Base-by-base conservation (phyloP, 2,113 vertebrate genomes). In the Phrynosoma blainvillii region DNA sequence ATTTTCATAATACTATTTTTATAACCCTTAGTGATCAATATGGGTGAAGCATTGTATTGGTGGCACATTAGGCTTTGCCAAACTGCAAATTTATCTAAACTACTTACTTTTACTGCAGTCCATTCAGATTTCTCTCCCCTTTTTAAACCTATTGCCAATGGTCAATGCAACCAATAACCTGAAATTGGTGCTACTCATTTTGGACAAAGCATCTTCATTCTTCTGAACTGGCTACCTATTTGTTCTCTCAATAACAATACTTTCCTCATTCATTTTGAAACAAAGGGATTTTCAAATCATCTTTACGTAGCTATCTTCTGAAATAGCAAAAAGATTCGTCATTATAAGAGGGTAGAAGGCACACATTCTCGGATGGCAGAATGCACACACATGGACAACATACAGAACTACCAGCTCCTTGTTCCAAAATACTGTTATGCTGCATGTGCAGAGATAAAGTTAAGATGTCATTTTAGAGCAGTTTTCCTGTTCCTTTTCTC, bases 191-290 rank as follows among this genome's bases (percentile, higher is more conserved):
- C 25, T 65, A 32, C 42, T 75, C n/a, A 75, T 83, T 88, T 84
- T 70, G 12, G 83, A 70, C 47, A 56, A 77, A 30, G 62, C 74
- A 70, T 77, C 80, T 54, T 4, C 47, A 71, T 20, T 65, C 80
- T 89, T 68, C 59, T 76, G 42, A 81, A 85, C 25, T 75, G n/a
- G 40, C 42, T 89, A 80, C 20, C 21, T 82, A 59, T 20, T 25
- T 27, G 10, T 59, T 75, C 84, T 20, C 65, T 62, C n/a, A 5
- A 23, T 27, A 84, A 74, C 80, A 78, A 70, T 56, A 8, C 3
- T 54, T 88, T 70, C 20, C 32, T 83, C 18, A 78, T 83, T 54
- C 23, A 32, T 76, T 77, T 83, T 77, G 80, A 78, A 21, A n/a
- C 32, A 74, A 68, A 82, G 36, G 36, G 23, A 70, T 82, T 77